Percentiles rank a stretch among this genome's conserved stretches.
Evolutionary conservation across 53 echinoderm and acorn worm species (phyloP).

Genomic region (Patiria pectinifera): DNA sequence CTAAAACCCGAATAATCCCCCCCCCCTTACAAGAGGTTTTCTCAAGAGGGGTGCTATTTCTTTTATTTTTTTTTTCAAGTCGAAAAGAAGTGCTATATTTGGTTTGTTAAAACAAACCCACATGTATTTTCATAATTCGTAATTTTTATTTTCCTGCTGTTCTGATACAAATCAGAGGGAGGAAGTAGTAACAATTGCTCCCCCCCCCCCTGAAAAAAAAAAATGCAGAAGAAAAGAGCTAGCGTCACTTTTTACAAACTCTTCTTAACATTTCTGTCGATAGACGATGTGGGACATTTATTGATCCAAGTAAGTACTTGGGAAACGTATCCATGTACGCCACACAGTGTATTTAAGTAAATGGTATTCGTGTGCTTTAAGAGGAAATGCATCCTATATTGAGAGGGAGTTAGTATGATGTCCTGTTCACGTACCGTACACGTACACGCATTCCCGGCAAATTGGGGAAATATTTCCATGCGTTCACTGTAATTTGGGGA

Average conservation of each 20-base stretch:
- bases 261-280: not conserved
- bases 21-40: not conserved
- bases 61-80: not conserved
- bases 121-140: not conserved
- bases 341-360: too few relatives aligned
- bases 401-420: too few relatives aligned
- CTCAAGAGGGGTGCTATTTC: too few relatives aligned
- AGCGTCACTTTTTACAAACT: not conserved
- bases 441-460: too few relatives aligned
- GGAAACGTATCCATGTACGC: too few relatives aligned
- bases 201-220: not conserved
- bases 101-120: conserved; percentile 2
- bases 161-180: not conserved
- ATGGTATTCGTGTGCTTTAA: too few relatives aligned
- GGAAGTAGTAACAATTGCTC: not conserved
- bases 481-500: too few relatives aligned
- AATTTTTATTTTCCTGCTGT: not conserved
- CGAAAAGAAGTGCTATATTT: not conserved
- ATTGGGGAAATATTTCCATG: not conserved
- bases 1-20: not conserved
- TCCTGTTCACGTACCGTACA: too few relatives aligned
- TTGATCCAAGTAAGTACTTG: too few relatives aligned
- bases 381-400: too few relatives aligned
- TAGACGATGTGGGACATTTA: not conserved
- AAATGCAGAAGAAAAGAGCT: too few relatives aligned